Conservation (phyloP, 2,797 vertebrate genomes). For the Euthynnus affinis region DNA sequence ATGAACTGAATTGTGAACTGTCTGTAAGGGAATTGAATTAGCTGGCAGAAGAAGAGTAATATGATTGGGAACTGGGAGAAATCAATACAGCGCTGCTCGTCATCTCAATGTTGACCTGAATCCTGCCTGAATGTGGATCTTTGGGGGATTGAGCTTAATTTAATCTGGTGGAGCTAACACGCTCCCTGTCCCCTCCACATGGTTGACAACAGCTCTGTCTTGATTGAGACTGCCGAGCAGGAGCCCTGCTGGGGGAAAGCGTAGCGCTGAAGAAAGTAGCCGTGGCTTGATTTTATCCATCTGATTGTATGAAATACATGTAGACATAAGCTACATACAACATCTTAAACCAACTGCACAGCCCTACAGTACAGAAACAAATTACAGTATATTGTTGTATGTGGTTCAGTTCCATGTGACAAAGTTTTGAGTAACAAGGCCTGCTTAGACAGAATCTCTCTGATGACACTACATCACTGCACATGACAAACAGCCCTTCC, state of each 20-base stretch:
- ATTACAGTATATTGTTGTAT: constrained; percentile 1
- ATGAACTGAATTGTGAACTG: constrained; percentile 83
- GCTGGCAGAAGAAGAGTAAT: constrained; percentile 78
- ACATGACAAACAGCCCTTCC: constrained; percentile 56
- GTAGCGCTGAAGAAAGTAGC: constrained; percentile 47
- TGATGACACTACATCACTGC: constrained; percentile 45
- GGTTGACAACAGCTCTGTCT: constrained; percentile 81
- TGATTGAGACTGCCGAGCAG: constrained; percentile 74
- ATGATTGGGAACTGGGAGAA: constrained; percentile 82
- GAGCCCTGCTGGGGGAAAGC: constrained; percentile 61
- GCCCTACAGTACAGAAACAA: not conserved
- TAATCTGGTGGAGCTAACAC: constrained; percentile 78
- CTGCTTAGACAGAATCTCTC: constrained; percentile 24
- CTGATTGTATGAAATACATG: constrained; percentile 41
- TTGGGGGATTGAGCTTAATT: constrained; percentile 81
- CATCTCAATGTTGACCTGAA: constrained; percentile 80
- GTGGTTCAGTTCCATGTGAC: constrained; percentile 3
- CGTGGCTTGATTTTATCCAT: constrained; percentile 59
- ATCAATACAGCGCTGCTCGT: constrained; percentile 80
- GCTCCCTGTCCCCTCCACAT: constrained; percentile 77
- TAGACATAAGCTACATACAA: constrained; percentile 9
- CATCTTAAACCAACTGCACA: constrained; percentile 16
- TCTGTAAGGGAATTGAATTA: constrained; percentile 82
- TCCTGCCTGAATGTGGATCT: constrained; percentile 80
- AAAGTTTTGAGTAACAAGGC: constrained; percentile 43